Percentiles rank a stretch among this genome's conserved stretches.
Evolutionary conservation across 1,140 invertebrate species (phyloP).

Genomic region (Drosophila tropicalis): DNA sequence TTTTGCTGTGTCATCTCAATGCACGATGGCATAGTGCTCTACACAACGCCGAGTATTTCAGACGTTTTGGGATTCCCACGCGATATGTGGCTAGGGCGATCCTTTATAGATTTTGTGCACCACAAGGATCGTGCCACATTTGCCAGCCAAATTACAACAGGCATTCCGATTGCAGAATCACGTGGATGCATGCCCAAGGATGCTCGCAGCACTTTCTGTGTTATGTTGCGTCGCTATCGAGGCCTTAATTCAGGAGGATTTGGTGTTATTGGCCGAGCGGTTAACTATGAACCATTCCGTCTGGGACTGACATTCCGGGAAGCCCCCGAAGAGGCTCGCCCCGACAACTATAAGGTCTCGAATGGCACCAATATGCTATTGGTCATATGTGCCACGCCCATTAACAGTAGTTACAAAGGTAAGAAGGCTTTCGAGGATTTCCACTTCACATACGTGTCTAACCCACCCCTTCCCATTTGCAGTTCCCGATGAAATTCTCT

Average conservation of each 20-base stretch:
- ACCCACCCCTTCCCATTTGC: neutral
- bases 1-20: conserved; percentile 92
- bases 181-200: conserved; percentile 69
- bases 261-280: conserved; percentile 85
- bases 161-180: conserved; percentile 84
- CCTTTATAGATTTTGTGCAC: conserved; percentile 94
- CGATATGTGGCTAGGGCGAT: conserved; percentile 93
- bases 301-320: conserved; percentile 88
- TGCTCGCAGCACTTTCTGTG: conserved; percentile 68
- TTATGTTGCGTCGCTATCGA: conserved; percentile 84
- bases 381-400: conserved; percentile 88
- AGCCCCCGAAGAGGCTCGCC: conserved; percentile 83
- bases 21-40: conserved; percentile 91
- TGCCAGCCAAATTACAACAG: conserved; percentile 86
- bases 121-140: conserved; percentile 88
- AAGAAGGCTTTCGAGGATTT: conserved; percentile 55
- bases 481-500: conserved; percentile 87
- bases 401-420: conserved; percentile 91
- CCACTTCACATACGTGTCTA: too few species aligned
- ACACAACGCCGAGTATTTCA: conserved; percentile 88
- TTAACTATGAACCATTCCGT: conserved; percentile 89
- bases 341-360: conserved; percentile 67
- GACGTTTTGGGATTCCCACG: conserved; percentile 90
- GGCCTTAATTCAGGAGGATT: conserved; percentile 85
- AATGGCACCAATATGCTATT: conserved; percentile 86